A percentile compares a stretch with the other conserved stretches of the same genome.
These are phyloP conservation scores for Solenopsis invicta DNA, from an alignment of 1,140 invertebrate genomes.

Conservation along the genomic window DNA sequence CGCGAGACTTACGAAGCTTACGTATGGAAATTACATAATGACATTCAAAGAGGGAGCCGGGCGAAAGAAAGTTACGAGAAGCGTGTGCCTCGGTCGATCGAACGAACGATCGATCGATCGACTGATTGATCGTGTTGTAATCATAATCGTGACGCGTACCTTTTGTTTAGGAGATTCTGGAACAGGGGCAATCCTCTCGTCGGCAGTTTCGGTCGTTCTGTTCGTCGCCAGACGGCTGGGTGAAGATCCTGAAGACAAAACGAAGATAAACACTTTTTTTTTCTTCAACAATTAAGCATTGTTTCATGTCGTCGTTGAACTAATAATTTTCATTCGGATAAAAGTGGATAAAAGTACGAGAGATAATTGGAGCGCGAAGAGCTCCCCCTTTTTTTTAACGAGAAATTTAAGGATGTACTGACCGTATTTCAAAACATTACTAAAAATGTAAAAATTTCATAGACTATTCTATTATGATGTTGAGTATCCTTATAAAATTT, in stretches of 20 bases:
- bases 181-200: constrained; percentile 85
- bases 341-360: neutral
- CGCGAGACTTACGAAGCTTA: constrained; percentile 33
- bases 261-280: neutral
- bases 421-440: too few relatives aligned
- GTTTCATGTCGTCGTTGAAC: neutral
- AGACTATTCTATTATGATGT: too few relatives aligned
- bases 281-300: too few relatives aligned
- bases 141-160: constrained; percentile 82
- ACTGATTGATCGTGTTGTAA: constrained; percentile 34
- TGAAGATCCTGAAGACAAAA: constrained; percentile 87
- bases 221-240: constrained; percentile 86
- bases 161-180: constrained; percentile 87
- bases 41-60: constrained; percentile 48
- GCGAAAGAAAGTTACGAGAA: constrained; percentile 75
- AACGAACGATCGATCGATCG: constrained; percentile 34
- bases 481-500: too few relatives aligned
- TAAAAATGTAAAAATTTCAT: too few relatives aligned
- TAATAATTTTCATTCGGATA: neutral
- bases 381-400: neutral
- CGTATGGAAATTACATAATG: constrained; percentile 40
- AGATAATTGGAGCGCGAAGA: neutral
- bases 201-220: constrained; percentile 86
- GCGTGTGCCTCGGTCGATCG: constrained; percentile 55
- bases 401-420: neutral